A percentile compares a stretch with the other conserved stretches of the same genome.
Conservation (phyloP, 2,113 vertebrate genomes). For the Epinephelus fuscoguttatus region DNA sequence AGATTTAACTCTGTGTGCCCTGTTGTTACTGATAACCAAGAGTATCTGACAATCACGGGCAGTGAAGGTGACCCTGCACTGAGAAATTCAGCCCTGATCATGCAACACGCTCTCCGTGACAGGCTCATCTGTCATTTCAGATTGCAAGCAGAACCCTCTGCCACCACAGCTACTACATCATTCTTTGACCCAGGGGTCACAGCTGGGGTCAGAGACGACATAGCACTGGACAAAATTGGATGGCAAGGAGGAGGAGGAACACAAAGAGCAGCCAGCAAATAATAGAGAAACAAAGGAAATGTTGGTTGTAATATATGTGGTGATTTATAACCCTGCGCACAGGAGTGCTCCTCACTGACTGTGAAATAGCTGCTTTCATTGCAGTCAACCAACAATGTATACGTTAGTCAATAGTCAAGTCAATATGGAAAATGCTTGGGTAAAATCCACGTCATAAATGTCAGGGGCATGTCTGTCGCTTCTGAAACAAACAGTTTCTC, state of each 20-base stretch:
- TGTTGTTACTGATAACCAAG: background rate
- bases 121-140: slow-evolving; percentile 46
- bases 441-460: background rate
- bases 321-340: background rate
- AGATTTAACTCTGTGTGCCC: background rate
- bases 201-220: slow-evolving; percentile 28
- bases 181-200: slow-evolving; percentile 11
- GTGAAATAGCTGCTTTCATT: background rate
- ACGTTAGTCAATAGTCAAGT: background rate
- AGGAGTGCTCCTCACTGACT: background rate
- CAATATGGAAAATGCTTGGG: background rate
- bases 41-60: background rate
- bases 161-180: background rate
- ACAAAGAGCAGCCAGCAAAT: background rate
- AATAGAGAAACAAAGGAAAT: background rate
- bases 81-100: background rate
- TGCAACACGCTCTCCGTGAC: slow-evolving; percentile 16
- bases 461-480: background rate
- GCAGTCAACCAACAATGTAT: background rate
- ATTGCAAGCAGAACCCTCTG: background rate
- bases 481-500: background rate
- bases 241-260: background rate
- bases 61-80: slow-evolving; percentile 6
- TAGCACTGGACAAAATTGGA: background rate
- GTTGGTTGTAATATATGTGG: background rate